Evolutionary conservation across 1,140 invertebrate genomes (phyloP).

Genomic region (Zaprionus gabonicus): DNA sequence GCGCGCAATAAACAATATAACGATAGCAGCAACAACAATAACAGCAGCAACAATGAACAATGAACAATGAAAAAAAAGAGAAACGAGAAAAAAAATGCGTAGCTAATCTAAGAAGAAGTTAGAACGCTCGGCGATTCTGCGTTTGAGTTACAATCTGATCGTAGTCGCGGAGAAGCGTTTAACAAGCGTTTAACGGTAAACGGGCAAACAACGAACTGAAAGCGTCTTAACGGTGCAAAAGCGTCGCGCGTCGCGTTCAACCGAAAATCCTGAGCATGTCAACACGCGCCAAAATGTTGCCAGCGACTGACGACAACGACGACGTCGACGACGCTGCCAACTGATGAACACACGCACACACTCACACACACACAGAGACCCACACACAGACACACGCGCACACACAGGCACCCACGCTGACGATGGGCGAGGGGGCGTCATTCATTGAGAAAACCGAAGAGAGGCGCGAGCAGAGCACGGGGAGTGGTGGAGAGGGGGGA

Average conservation of each 20-base stretch:
- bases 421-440: slow-evolving; percentile 4
- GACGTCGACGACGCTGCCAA: slow-evolving; percentile 46
- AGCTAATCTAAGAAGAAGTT: not conserved
- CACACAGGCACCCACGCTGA: slow-evolving; percentile 19
- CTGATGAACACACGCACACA: slow-evolving; percentile 41
- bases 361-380: not conserved
- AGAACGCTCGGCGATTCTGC: slow-evolving; percentile 1
- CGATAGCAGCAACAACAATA: not conserved
- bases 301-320: slow-evolving; percentile 73
- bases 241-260: slow-evolving; percentile 61
- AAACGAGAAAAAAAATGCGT: not conserved
- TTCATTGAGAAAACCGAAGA: slow-evolving; percentile 60
- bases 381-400: not conserved
- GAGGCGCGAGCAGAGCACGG: slow-evolving; percentile 3
- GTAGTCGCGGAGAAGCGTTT: slow-evolving; percentile 27
- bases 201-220: slow-evolving; percentile 58
- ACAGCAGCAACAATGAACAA: slow-evolving; percentile 13
- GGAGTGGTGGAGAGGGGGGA: not conserved
- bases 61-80: slow-evolving; percentile 12
- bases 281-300: slow-evolving; percentile 84
- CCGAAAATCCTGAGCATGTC: slow-evolving; percentile 74
- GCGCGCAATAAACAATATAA: slow-evolving; percentile 12
- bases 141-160: slow-evolving; percentile 29
- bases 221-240: slow-evolving; percentile 65
- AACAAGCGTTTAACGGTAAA: slow-evolving; percentile 31